Evolutionary conservation across 1,140 invertebrate species (phyloP), one percentile per base, ranked within the genome.

Genomic region (Propsilocerus akamusi): DNA sequence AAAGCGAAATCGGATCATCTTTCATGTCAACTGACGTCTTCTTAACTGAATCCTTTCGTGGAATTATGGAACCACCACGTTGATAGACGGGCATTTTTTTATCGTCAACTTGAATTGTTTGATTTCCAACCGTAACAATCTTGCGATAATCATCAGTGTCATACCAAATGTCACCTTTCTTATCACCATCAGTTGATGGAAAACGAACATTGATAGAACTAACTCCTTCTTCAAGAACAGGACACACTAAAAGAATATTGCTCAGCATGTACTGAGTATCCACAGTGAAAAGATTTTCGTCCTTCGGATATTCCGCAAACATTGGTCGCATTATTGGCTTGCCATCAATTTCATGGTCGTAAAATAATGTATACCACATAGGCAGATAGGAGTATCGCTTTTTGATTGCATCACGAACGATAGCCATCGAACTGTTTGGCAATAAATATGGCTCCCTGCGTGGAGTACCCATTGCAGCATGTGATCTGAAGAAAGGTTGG

Each of bases 391-490:
- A 75, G 60, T 99, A 99, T 47, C 96, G 74, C 22, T 75, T 68
- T 34, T 86, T 67, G 24, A 97, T 70, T 1, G 90, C 82, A 46
- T 83, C 79, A 24, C 91, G 69, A 7, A 97, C 82, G 0, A 88
- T 69, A 12, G 73, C 68, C 17, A 77, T 78, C 5, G 84, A 83
- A 52, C 83, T 72, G n/a, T 88, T 76, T 17, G 81, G 79, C 63
- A 86, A 97, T 0, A 97, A 72, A 83, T 91, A 99, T 0, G 97
- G 96, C 67, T 99, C 97, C 24, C 96, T 74, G 1, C 95, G 77
- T 62, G 90, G 92, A 0, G 93, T 96, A 60, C 99, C 96, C 52
- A 98, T 75, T 58, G 78, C 76, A 0, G 76, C 73, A 58, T 79
- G 76, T 2, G 73, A 69, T 48, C 76, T 67, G 68, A 72, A 76